A percentile compares a stretch with the other conserved stretches of the same genome.
Evolutionary conservation across 2,113 vertebrate genomes (phyloP).

Genomic region (Myxocyprinus asiaticus): DNA sequence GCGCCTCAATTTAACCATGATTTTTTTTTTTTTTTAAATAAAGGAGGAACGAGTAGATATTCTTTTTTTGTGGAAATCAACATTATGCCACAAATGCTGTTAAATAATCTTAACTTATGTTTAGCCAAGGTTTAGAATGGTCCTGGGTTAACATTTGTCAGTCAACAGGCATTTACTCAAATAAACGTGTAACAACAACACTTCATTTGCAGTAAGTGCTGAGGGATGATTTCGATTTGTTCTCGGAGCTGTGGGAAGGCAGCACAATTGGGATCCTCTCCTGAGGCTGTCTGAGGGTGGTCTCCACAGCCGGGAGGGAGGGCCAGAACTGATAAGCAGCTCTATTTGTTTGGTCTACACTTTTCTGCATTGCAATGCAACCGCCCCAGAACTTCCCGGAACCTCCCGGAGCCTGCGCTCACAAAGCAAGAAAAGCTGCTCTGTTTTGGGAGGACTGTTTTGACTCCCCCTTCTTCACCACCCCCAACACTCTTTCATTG

Average conservation of each 20-base stretch:
- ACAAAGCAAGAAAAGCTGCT: conserved; percentile 40
- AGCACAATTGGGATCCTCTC: background rate
- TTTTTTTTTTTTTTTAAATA: too few relatives aligned
- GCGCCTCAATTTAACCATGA: too few relatives aligned
- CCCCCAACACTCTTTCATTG: conserved; percentile 9
- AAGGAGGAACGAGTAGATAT: too few relatives aligned
- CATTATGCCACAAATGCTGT: too few relatives aligned
- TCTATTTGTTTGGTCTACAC: conserved; percentile 24
- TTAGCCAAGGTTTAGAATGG: too few relatives aligned
- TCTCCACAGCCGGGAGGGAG: background rate
- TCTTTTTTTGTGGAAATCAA: too few relatives aligned
- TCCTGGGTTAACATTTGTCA: too few relatives aligned
- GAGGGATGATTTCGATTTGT: background rate
- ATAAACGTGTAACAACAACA: background rate
- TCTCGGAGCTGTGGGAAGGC: background rate
- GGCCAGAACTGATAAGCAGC: conserved; percentile 26
- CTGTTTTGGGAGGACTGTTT: conserved; percentile 30
- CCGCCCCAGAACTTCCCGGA: conserved; percentile 7
- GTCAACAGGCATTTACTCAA: background rate
- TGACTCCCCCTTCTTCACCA: background rate
- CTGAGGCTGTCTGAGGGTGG: conserved; percentile 16
- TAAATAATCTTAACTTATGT: too few relatives aligned
- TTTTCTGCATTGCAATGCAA: background rate
- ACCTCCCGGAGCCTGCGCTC: conserved; percentile 25
- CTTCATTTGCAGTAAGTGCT: conserved; percentile 2